Evolutionary conservation across 1,140 invertebrate species (phyloP).

Genomic region (Meloidogyne chitwoodi): DNA sequence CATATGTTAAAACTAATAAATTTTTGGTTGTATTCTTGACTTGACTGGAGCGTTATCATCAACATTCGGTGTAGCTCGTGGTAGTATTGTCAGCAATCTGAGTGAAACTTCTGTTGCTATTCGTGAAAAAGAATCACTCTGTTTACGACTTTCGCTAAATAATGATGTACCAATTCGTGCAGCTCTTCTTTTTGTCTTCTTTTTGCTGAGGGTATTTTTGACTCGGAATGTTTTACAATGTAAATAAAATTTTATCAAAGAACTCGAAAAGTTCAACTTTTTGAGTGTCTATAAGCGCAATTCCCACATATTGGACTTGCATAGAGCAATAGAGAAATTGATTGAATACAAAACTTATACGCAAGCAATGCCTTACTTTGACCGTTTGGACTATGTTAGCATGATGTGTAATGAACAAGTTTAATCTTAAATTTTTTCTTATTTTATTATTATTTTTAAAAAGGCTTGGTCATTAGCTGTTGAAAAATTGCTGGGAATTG

Average conservation of each 20-base stretch:
- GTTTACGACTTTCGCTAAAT: conserved; percentile 28
- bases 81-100: neutral
- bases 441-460: neutral
- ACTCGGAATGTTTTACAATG: conserved; percentile 45
- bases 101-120: neutral
- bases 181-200: too few species aligned
- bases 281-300: conserved; percentile 76
- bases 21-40: conserved; percentile 31
- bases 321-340: conserved; percentile 92
- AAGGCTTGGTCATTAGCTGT: conserved; percentile 83
- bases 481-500: conserved; percentile 91
- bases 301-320: conserved; percentile 93
- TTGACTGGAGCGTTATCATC: conserved; percentile 25
- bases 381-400: conserved; percentile 95
- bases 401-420: conserved; percentile 98
- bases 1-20: neutral
- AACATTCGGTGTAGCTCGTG: neutral
- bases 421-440: too few species aligned
- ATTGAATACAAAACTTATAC: conserved; percentile 98
- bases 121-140: conserved; percentile 25
- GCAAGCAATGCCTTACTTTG: conserved; percentile 93
- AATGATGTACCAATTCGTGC: conserved; percentile 37
- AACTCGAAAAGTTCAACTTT: conserved; percentile 37
- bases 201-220: conserved; percentile 48
- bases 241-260: conserved; percentile 19